phyloP scores from a whole-genome alignment of 2,797 vertebrate species.

The Chelonia mydas region DNA sequence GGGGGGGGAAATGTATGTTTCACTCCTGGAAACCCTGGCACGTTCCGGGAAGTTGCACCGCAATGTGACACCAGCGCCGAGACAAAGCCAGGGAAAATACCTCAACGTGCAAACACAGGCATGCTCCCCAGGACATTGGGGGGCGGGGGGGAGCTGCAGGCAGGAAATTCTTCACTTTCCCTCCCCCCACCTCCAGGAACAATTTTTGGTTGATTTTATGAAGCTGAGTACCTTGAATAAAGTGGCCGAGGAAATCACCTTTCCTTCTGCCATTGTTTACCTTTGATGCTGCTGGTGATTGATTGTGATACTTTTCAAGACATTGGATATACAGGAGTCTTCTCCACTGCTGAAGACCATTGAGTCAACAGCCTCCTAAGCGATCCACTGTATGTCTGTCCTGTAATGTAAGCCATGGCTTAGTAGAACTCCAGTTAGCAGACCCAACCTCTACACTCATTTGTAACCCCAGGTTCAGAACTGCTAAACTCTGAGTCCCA shows the following conservation, averaged over 20 bases:
- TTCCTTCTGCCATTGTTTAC: background rate
- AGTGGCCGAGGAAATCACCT: background rate
- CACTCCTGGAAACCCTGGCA: conserved; percentile 47
- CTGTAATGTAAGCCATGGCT: background rate
- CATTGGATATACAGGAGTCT: background rate
- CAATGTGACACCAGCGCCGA: background rate
- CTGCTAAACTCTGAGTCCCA: background rate
- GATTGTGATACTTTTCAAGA: background rate
- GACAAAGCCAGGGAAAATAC: background rate
- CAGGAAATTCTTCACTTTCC: background rate
- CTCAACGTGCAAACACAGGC: background rate
- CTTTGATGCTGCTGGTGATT: background rate
- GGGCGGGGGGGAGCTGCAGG: background rate
- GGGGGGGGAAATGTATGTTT: conserved; percentile 62
- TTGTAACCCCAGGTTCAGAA: background rate
- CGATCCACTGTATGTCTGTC: background rate
- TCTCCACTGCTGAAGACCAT: accelerated
- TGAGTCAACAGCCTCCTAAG: background rate
- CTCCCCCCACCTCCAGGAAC: accelerated
- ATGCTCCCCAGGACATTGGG: background rate
- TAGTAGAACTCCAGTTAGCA: background rate
- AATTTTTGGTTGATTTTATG: background rate
- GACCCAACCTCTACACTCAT: background rate
- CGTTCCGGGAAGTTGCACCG: conserved; percentile 57
- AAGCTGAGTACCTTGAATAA: background rate